These are phyloP conservation scores for Penaeus vannamei DNA, from an alignment of 1,140 invertebrate genomes.

Conservation along the genomic window DNA sequence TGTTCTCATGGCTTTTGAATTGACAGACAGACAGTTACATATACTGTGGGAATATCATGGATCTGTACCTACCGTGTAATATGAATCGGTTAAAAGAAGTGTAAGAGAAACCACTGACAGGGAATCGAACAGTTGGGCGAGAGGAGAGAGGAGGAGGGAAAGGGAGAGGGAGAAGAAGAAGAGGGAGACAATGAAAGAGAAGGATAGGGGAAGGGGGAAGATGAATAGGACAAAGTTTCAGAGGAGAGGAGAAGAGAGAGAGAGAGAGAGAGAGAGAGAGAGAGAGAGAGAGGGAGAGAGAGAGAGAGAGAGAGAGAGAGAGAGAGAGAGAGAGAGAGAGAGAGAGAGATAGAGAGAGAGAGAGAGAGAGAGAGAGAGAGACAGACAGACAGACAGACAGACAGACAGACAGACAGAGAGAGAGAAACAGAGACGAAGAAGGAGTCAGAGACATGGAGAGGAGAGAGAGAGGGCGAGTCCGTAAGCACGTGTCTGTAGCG, in stretches of 20 bases:
- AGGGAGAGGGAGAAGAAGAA: no score
- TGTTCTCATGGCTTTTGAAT: no score
- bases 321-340: not conserved
- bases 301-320: not conserved
- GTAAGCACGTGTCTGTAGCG: not conserved
- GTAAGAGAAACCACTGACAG: no score
- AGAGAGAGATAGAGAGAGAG: not conserved
- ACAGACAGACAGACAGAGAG: not conserved
- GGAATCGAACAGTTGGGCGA: no score
- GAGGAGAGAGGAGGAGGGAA: not conserved
- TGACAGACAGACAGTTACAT: no score
- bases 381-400: not conserved
- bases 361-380: conserved; percentile 15
- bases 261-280: not conserved
- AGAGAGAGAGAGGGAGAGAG: not conserved
- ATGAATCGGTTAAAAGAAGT: no score
- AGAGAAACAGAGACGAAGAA: not conserved
- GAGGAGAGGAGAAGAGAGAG: not conserved
- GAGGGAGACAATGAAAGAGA: not conserved
- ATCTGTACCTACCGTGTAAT: no score
- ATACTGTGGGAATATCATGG: no score
- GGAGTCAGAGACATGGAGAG: not conserved
- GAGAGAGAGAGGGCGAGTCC: not conserved
- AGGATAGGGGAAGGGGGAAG: not conserved
- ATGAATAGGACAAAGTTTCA: not conserved